Evolutionary conservation across 1,140 invertebrate species (phyloP).

Genomic region (Caenorhabditis brenneri): DNA sequence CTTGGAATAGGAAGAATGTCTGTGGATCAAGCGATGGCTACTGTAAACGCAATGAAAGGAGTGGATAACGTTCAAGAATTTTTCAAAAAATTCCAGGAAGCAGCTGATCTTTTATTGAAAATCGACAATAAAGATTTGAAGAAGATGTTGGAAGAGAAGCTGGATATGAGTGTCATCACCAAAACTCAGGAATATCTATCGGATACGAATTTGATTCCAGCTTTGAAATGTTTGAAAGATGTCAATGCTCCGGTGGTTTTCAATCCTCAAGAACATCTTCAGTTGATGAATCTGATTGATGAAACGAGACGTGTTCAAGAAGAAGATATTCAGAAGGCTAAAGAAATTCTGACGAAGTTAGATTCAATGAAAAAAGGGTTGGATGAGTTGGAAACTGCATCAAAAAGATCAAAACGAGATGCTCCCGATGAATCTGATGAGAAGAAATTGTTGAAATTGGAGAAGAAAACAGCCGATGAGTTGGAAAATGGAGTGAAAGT

Average conservation of each 20-base stretch:
- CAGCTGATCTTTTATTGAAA: neutral
- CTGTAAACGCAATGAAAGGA: neutral
- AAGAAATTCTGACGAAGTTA: neutral
- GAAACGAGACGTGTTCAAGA: neutral
- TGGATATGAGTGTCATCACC: neutral
- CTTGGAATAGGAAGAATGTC: neutral
- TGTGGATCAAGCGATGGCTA: neutral
- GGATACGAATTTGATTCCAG: neutral
- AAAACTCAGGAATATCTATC: neutral
- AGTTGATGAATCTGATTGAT: neutral
- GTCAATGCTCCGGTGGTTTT: neutral
- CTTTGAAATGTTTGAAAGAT: neutral
- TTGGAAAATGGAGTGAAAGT: neutral
- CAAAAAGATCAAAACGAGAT: neutral
- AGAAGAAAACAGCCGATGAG: neutral
- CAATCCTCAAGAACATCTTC: no score
- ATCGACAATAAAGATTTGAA: neutral
- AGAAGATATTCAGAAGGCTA: neutral
- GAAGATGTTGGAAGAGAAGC: neutral
- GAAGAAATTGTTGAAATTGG: neutral
- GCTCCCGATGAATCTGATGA: neutral
- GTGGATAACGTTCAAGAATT: neutral
- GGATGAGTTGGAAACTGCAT: neutral
- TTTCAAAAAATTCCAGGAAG: neutral
- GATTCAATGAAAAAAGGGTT: neutral